Evolutionary conservation across 2,797 vertebrate genomes (phyloP), one percentile per base, ranked within the genome.

Genomic region (Leptodactylus fallax): DNA sequence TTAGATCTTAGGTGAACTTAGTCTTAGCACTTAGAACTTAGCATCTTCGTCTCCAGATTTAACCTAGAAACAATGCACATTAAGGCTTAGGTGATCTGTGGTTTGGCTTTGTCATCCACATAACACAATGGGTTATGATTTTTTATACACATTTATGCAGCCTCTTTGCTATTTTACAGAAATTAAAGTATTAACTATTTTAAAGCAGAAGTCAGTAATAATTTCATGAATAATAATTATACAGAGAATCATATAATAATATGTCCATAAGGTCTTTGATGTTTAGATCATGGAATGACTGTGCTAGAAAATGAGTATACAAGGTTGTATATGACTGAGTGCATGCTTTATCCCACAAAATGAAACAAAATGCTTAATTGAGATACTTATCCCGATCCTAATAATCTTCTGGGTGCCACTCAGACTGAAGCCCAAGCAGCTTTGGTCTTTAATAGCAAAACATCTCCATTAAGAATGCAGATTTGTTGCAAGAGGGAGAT

Each of bases 331-430:
- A 83, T 72, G 81, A 47, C 77, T 71, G 85, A 82, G 65, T 79
- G 45, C 80, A 87, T 79, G 61, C 81, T 89, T 86, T 77, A 76
- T 83, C 77, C 83, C 84, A 79, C 88, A 86, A 55, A 86, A 55
- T 83, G 74, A 89, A 87, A 86, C 80, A 92, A 86, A 94, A 94
- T 94, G 92, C 90, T 91, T 91, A 91, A 90, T 91, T 92, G 90
- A 94, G 92, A 94, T 92, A 93, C 90, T 93, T 94, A 91, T 91
- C 88, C 90, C 91, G 88, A 91, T 90, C 94, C 94, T 93, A 86
- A 93, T 93, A 94, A 94, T 94, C 93, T 93, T 91, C 91, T 94
- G 92, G 93, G 94, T 95, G 93, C 94, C 94, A 93, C 90, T 92
- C 92, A 94, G 93, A 91, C 92, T 93, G 92, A 93, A 92, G 91